Conservation (phyloP, 1,140 invertebrate genomes). For the Araneus ventricosus region DNA sequence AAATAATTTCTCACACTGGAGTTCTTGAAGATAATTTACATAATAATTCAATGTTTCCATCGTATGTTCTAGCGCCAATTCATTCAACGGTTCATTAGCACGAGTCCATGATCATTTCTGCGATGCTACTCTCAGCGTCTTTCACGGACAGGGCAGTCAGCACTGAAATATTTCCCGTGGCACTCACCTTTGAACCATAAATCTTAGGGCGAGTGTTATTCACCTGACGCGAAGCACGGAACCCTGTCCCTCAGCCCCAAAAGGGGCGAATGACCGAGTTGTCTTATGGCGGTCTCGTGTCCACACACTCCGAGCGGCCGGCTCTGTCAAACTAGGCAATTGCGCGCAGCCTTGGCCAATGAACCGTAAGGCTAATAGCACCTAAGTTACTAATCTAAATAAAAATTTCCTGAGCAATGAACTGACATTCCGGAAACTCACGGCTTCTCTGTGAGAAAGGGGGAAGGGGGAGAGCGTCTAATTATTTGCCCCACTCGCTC, state of each 20-base stretch:
- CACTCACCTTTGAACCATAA: slow-evolving; percentile 20
- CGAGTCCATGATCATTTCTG: no score
- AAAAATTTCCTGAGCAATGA: slow-evolving; percentile 38
- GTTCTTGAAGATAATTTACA: no score
- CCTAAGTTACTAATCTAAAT: slow-evolving; percentile 30
- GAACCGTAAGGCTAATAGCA: slow-evolving; percentile 53
- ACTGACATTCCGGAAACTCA: slow-evolving; percentile 41
- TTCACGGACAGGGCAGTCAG: neutral
- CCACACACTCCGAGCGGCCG: neutral
- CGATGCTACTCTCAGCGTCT: neutral
- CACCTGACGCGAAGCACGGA: neutral
- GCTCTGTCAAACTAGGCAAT: slow-evolving; percentile 7
- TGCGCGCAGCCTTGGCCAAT: slow-evolving; percentile 44
- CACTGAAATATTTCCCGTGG: neutral
- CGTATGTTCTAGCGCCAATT: no score
- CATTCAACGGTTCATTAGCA: no score
- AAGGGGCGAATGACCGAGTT: slow-evolving; percentile 53
- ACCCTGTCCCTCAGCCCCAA: slow-evolving; percentile 21
- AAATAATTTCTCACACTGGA: no score
- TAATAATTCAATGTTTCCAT: no score
- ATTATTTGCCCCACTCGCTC: slow-evolving; percentile 17
- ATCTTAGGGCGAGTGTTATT: slow-evolving; percentile 24
- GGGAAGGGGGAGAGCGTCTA: neutral
- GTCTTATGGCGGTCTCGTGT: neutral
- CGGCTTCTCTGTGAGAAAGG: neutral